These are phyloP conservation scores for Xenopus borealis DNA, from an alignment of 2,113 vertebrate genomes.

Conservation along the genomic window DNA sequence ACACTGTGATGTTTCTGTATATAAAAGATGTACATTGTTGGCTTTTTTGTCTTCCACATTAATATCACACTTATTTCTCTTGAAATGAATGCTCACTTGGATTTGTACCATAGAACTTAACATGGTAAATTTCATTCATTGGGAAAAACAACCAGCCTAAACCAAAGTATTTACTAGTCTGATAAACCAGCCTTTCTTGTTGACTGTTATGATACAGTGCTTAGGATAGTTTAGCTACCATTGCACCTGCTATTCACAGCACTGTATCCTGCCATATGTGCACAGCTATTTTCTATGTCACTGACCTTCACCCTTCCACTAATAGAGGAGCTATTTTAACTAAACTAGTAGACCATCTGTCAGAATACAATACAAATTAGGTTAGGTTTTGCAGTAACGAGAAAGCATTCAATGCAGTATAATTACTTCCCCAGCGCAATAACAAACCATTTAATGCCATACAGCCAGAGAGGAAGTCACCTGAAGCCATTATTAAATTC, in stretches of 20 bases:
- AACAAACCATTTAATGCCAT: conserved; percentile 11
- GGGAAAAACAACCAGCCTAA: no score
- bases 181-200: no score
- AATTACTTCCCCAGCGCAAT: conserved; percentile 8
- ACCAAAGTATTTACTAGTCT: no score
- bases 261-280: conserved; percentile 9
- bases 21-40: no score
- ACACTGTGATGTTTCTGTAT: no score
- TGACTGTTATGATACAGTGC: no score
- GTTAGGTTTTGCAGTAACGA: conserved; percentile 5
- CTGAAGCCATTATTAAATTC: conserved; percentile 23
- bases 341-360: conserved; percentile 21
- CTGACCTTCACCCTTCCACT: conserved; percentile 28
- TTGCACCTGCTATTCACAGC: conserved; percentile 25
- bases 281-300: conserved; percentile 1
- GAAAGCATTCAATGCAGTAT: conserved; percentile 10
- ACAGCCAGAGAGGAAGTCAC: conserved; percentile 18
- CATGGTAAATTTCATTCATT: no score
- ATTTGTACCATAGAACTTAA: no score
- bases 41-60: no score
- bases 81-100: no score
- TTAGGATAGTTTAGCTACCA: neutral
- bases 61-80: no score
- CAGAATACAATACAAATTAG: conserved; percentile 24
- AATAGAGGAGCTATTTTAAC: conserved; percentile 1